These are phyloP conservation scores for Clistopyga incitator DNA, from an alignment of 2,888 invertebrate genomes.

Conservation along the genomic window DNA sequence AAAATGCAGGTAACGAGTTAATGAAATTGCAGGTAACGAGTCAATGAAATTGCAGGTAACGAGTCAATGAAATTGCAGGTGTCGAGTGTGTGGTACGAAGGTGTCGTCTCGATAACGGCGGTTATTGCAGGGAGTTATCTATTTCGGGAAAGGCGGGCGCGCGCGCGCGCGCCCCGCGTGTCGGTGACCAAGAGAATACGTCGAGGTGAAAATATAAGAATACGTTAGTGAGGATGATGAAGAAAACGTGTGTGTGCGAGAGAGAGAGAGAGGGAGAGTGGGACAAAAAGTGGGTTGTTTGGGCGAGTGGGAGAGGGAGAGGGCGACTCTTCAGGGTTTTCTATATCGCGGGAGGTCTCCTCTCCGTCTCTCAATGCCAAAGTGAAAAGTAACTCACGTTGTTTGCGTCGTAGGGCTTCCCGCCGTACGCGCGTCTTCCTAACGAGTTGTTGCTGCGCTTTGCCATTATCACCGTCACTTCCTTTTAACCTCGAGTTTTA, in stretches of 20 bases:
- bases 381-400: slow-evolving; percentile 83
- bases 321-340: not conserved
- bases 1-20: not conserved
- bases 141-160: slow-evolving; percentile 61
- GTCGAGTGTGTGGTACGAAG: slow-evolving; percentile 7
- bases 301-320: slow-evolving; percentile 18
- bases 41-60: no score
- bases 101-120: slow-evolving; percentile 22
- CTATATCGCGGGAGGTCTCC: slow-evolving; percentile 48
- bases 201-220: no score
- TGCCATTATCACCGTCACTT: slow-evolving; percentile 76
- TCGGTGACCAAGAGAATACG: no score
- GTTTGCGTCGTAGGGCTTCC: slow-evolving; percentile 84
- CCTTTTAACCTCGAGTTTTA: slow-evolving; percentile 59
- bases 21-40: not conserved
- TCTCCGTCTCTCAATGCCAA: slow-evolving; percentile 2
- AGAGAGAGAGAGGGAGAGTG: slow-evolving; percentile 9
- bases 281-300: slow-evolving; percentile 10
- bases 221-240: no score
- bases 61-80: no score
- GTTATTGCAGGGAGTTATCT: slow-evolving; percentile 41
- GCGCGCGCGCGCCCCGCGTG: slow-evolving; percentile 47
- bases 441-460: slow-evolving; percentile 81
- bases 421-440: slow-evolving; percentile 80
- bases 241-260: no score